Conservation (phyloP, 1,140 invertebrate genomes). For the Frieseomelitta varia region DNA sequence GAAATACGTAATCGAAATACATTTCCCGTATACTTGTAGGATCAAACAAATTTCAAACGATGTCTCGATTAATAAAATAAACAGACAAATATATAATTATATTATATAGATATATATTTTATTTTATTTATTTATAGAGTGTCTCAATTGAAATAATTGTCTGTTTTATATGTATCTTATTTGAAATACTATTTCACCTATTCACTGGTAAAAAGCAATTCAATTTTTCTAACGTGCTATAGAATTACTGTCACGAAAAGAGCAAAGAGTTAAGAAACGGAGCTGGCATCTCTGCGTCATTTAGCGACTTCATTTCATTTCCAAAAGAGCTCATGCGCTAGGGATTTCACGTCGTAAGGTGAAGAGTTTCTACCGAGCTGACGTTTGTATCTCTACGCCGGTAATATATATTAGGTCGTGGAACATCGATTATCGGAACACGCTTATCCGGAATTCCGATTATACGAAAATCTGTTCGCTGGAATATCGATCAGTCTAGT, state of each 20-base stretch:
- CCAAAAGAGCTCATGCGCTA: background rate
- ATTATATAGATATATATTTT: too few species aligned
- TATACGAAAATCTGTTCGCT: slow-evolving; percentile 46
- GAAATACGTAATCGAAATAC: too few species aligned
- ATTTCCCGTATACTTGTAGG: too few species aligned
- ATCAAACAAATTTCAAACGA: too few species aligned
- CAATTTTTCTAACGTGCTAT: too few species aligned
- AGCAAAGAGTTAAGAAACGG: background rate
- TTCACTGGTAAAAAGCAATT: too few species aligned
- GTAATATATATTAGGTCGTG: slow-evolving; percentile 31
- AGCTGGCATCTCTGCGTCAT: background rate
- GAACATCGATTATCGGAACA: slow-evolving; percentile 37
- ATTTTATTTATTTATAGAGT: too few species aligned
- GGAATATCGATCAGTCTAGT: slow-evolving; percentile 34
- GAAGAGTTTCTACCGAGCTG: background rate
- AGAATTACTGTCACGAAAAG: background rate
- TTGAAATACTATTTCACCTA: too few species aligned
- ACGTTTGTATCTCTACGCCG: slow-evolving; percentile 28
- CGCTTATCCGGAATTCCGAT: slow-evolving; percentile 43
- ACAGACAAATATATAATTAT: too few species aligned
- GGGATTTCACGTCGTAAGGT: background rate
- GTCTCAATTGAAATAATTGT: too few species aligned
- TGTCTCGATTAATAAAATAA: too few species aligned
- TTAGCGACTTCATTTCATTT: background rate
- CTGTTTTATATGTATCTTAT: too few species aligned